Base-by-base conservation (phyloP, 2,888 invertebrate species). In the Epistrophe grossulariae region DNA sequence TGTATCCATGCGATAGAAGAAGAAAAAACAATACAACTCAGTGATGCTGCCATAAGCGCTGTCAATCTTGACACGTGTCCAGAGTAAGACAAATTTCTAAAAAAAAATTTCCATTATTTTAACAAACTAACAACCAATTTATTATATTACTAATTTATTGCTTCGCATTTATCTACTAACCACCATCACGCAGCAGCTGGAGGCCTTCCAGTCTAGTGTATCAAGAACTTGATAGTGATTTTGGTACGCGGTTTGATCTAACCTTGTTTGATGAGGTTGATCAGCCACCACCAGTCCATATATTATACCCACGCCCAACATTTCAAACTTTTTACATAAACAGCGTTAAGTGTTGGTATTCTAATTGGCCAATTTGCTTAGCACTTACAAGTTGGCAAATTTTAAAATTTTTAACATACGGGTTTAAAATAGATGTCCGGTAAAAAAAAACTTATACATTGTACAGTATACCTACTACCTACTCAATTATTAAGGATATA, bases 1-100 rank as follows among this genome's bases (percentile, higher is more conserved):
- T 98, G 98, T 93, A 95, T 98, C 79, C 96, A 97, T 90, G 95
- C 96, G 73, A 94, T 98, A 55, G 96, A 96, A 91, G 94, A 97
- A 79, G 96, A 96, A 93, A 94, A 95, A 90, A 93, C 95, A 57
- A 93, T 98, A 81, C 95, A 96, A 91, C 94, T 98, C 85, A 96
- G 96, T 88, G 93, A 94, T 43, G 94, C 94, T 76, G 96, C 97
- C 45, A 93, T 98, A 74, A 95, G 95, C 82, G 97, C 97, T 52
- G 94, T 95, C 89, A 98, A 98, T 92, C 96, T 97, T 73, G 95
- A 95, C 90, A 95, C 95, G 45, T 98, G 98, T 94, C 95, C 95
- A 89, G 95, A 96, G 98, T 98, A 93, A 96, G 95, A 43, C 60
- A 35, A 50, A 59, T 64, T 43, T 71, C 17, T 13, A 13, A 48